A percentile compares a stretch with the other conserved stretches of the same genome.
These are phyloP conservation scores for Agelaius tricolor DNA, from an alignment of 2,113 vertebrate species.

Conservation along the genomic window DNA sequence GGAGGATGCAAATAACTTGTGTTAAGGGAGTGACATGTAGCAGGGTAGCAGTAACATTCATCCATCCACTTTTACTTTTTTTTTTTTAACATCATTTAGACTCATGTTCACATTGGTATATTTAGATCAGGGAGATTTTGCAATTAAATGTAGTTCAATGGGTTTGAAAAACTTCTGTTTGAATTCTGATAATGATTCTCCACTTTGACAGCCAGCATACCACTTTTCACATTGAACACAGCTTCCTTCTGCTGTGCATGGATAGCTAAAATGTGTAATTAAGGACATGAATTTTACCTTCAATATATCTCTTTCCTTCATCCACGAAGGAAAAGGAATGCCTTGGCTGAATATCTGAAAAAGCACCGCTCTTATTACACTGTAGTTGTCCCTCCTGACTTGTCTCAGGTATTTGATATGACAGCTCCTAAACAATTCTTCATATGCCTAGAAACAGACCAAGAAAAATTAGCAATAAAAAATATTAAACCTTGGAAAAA, in stretches of 20 bases:
- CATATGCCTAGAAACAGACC: conserved; percentile 68
- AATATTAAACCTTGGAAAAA: not conserved
- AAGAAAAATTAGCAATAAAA: not conserved
- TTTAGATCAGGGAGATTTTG: not conserved
- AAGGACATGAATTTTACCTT: conserved; percentile 67
- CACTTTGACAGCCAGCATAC: not conserved
- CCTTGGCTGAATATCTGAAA: conserved; percentile 82
- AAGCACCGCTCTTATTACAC: conserved; percentile 73
- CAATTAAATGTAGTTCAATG: not conserved
- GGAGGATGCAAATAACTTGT: not conserved
- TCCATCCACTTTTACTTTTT: not conserved
- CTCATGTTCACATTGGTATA: not conserved
- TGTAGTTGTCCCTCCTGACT: conserved; percentile 77
- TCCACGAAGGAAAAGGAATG: conserved; percentile 78
- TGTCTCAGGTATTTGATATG: conserved; percentile 73
- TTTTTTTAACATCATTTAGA: not conserved
- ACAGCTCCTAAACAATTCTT: conserved; percentile 71
- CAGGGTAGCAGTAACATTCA: not conserved
- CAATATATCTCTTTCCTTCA: conserved; percentile 81
- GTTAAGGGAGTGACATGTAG: not conserved
- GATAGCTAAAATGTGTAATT: not conserved
- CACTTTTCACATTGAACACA: not conserved
- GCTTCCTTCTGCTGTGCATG: not conserved
- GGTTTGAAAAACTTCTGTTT: not conserved
- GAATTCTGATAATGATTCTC: not conserved